phyloP scores from a whole-genome alignment of 2,797 vertebrate species.

The Sebastes dallii region DNA sequence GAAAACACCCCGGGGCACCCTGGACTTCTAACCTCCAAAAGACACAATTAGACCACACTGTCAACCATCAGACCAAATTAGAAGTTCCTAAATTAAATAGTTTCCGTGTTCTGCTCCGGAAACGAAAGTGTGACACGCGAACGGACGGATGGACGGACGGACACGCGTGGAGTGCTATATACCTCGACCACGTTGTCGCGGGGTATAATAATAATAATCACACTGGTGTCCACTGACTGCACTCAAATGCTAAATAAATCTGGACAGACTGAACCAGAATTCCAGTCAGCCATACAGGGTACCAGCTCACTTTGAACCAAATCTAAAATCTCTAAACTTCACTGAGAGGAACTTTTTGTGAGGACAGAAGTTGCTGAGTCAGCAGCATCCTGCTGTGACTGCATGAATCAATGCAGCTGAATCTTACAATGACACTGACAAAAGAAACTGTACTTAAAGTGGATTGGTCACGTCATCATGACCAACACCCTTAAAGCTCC shows the following conservation, averaged over 20 bases:
- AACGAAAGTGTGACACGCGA: too few species aligned
- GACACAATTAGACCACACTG: too few species aligned
- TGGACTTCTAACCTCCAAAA: too few species aligned
- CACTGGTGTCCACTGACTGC: not conserved
- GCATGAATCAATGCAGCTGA: not conserved
- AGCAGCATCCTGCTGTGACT: not conserved
- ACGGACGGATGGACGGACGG: too few species aligned
- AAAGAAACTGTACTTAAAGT: not conserved
- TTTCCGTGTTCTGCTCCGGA: too few species aligned
- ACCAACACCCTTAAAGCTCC: too few species aligned
- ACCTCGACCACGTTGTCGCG: too few species aligned
- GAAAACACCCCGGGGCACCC: too few species aligned
- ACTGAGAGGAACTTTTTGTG: not conserved
- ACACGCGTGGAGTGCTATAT: too few species aligned
- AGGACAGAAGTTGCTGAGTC: not conserved
- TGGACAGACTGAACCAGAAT: not conserved
- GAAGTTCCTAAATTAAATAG: too few species aligned
- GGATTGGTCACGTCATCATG: not conserved
- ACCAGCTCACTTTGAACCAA: not conserved
- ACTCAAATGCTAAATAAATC: not conserved
- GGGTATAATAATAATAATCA: too few species aligned
- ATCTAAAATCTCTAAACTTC: not conserved
- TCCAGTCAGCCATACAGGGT: not conserved
- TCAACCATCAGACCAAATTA: too few species aligned
- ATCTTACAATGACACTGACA: not conserved